Percentiles rank a stretch among this genome's conserved stretches.
phyloP scores from a whole-genome alignment of 1,140 invertebrate genomes.

The Lasioglossum baleicum region DNA sequence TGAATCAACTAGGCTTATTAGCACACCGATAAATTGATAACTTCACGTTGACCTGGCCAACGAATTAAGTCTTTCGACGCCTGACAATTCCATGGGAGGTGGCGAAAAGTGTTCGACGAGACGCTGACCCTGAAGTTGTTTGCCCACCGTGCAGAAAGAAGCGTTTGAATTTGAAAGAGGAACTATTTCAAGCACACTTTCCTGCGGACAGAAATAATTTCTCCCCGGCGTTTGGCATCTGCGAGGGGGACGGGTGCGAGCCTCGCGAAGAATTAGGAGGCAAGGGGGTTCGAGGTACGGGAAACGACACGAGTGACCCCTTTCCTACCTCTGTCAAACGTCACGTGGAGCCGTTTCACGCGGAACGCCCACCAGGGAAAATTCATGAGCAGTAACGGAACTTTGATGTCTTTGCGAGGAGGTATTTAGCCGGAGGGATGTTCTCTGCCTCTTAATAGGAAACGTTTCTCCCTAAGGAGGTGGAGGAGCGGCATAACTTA shows the following conservation, averaged over 20 bases:
- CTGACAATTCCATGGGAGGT: too few species aligned
- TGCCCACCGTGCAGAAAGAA: too few species aligned
- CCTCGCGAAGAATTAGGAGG: neutral
- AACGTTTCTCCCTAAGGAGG: conserved; percentile 70
- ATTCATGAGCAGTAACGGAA: conserved; percentile 68
- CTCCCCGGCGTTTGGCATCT: too few species aligned
- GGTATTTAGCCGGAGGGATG: conserved; percentile 66
- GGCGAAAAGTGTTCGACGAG: too few species aligned
- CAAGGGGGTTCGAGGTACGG: neutral
- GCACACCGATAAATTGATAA: too few species aligned
- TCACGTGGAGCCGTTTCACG: conserved; percentile 55
- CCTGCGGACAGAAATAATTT: too few species aligned
- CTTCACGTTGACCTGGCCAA: too few species aligned
- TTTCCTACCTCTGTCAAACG: conserved; percentile 39
- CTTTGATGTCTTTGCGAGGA: conserved; percentile 69
- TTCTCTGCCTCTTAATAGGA: conserved; percentile 72
- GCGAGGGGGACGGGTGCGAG: neutral
- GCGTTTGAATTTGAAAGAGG: too few species aligned
- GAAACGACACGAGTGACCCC: conserved; percentile 19
- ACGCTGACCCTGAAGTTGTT: too few species aligned
- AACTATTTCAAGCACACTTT: too few species aligned
- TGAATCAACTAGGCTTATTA: too few species aligned
- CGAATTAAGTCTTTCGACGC: too few species aligned
- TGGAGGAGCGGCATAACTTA: conserved; percentile 70
- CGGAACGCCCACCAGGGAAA: conserved; percentile 55